Conservation (phyloP, 2,113 vertebrate genomes). For the Chloropsis hardwickii region DNA sequence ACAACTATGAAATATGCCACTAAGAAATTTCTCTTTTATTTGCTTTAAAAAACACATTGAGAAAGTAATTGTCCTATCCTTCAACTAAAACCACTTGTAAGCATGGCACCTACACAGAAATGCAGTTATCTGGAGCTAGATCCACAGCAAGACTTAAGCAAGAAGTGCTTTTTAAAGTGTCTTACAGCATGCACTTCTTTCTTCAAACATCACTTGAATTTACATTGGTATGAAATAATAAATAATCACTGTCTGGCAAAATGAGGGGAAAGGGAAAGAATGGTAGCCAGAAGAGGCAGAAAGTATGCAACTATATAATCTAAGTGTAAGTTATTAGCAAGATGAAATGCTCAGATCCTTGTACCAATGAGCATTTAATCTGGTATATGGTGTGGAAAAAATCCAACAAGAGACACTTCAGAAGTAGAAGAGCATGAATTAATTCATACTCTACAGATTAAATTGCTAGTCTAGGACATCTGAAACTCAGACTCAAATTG, state of each 20-base stretch:
- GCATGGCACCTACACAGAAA: background rate
- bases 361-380: background rate
- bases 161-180: background rate
- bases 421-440: background rate
- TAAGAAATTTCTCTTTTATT: background rate
- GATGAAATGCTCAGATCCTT: background rate
- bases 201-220: background rate
- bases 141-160: background rate
- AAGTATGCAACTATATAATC: background rate
- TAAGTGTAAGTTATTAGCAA: background rate
- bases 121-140: background rate
- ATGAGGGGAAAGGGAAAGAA: background rate
- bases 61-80: background rate
- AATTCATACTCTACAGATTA: background rate
- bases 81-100: background rate
- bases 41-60: background rate
- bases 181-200: background rate
- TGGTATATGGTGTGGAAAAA: background rate
- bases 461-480: background rate
- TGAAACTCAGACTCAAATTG: background rate
- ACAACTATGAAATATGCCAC: background rate
- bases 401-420: background rate
- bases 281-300: background rate
- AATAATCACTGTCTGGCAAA: background rate
- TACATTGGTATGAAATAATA: background rate